Evolutionary conservation across 2,113 vertebrate genomes (phyloP).

Genomic region (Burhinus bistriatus): DNA sequence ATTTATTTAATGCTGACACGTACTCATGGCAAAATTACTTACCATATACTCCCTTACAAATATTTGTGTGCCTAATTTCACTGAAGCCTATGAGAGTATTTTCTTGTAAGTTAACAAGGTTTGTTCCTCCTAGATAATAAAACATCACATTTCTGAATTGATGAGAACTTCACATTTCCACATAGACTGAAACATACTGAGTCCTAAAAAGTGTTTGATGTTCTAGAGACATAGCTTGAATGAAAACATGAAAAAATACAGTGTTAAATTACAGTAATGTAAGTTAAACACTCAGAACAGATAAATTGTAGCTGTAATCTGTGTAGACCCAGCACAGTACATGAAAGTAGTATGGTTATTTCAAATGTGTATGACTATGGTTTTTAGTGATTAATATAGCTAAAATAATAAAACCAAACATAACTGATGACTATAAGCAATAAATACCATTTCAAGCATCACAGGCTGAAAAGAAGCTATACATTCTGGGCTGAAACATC

Average conservation of each 20-base stretch:
- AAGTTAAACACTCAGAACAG: not conserved
- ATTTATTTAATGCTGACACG: not conserved
- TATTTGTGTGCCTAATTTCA: not conserved
- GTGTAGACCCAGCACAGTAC: not conserved
- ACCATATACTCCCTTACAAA: not conserved
- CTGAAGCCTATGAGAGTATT: not conserved
- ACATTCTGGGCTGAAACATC: not conserved
- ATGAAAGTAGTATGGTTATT: not conserved
- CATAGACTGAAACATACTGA: not conserved
- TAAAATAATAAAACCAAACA: not conserved
- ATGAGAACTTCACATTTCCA: not conserved
- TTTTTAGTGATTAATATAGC: not conserved
- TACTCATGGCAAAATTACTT: not conserved
- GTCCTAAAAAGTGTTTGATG: not conserved
- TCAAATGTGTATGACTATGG: not conserved
- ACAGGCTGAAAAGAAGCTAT: not conserved
- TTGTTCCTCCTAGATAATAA: not conserved
- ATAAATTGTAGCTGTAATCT: not conserved
- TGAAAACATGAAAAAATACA: not conserved
- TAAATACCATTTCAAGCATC: not conserved
- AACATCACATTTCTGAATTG: not conserved
- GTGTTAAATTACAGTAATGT: not conserved
- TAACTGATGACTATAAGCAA: not conserved
- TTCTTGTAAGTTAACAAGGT: not conserved
- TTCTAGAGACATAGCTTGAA: not conserved